Base-by-base conservation (phyloP, 1,140 invertebrate genomes). In the Episyrphus balteatus region DNA sequence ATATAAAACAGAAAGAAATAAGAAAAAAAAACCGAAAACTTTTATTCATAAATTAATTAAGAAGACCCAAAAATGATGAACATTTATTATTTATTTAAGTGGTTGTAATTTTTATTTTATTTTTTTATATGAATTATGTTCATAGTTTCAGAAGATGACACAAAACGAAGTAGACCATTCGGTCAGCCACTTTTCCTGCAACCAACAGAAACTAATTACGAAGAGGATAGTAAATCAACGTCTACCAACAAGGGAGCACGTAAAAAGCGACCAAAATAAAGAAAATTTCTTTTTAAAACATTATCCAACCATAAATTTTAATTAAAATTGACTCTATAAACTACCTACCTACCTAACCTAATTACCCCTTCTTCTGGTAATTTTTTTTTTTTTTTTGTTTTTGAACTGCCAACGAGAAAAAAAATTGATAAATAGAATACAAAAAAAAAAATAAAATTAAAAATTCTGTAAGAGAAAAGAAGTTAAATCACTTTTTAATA, bases 141-240 rank as follows among this genome's bases (percentile, higher is more conserved):
- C 21, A 44, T 44, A 41, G n/a, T 38, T 37, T 14, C 71, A 73
- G 70, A 75, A 59, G 69, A 75, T 58, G 75, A 77, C 59, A 70
- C 70, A 62, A 78, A 78, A 43, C 79, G 77, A 52, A 81, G 77
- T 52, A 76, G 83, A 65, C 81, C 82, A 33, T 86, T 85, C 62
- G 83, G 83, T 57, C 81, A 84, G 58, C 83, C 83, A 31, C 66
- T 85, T 61, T 76, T 80, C 70, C 72, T 85, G 59, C 61, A 71
- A 13, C 15, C 45, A 17, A 26, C 39, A 39, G 37, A 30, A 33
- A n/a, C 36, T 14, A 37, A 37, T 37, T 17, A n/a, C 13, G 36
- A 37, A 37, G 36, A 37, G 13, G 15, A 37, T 15, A n/a, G 21
- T 26, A 26, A 26, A 26, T 26, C 21, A 26, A 26, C 21, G 21